Evolutionary conservation across 2,113 vertebrate species (phyloP).

Genomic region (Puma concolor): DNA sequence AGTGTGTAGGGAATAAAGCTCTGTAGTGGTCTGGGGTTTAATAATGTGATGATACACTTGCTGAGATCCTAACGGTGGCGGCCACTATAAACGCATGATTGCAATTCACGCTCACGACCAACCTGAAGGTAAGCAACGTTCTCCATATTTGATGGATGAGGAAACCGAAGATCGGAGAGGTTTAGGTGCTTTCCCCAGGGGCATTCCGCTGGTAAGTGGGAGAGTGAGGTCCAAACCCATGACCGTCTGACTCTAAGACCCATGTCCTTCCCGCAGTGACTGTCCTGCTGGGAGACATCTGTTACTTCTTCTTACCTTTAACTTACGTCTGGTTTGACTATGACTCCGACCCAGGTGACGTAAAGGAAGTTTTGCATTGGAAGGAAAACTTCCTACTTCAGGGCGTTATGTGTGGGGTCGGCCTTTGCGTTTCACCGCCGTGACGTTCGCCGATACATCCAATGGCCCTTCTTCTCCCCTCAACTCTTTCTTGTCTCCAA

Average conservation of each 20-base stretch:
- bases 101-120: neutral
- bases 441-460: neutral
- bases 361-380: neutral
- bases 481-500: neutral
- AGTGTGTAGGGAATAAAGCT: neutral
- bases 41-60: neutral
- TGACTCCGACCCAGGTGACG: neutral
- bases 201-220: too few relatives aligned
- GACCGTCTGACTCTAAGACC: neutral
- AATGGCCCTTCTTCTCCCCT: neutral
- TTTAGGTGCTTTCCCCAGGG: neutral
- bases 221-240: neutral
- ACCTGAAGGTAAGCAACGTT: neutral
- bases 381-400: neutral
- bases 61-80: neutral
- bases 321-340: neutral
- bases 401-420: neutral
- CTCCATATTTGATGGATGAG: neutral
- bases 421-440: neutral
- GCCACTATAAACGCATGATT: rapidly evolving
- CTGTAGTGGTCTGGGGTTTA: neutral
- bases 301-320: neutral
- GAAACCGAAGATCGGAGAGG: neutral
- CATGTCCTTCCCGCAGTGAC: neutral
- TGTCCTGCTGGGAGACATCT: neutral